Conservation (phyloP, 2,113 vertebrate species). For the Actenoides lindsayi region DNA sequence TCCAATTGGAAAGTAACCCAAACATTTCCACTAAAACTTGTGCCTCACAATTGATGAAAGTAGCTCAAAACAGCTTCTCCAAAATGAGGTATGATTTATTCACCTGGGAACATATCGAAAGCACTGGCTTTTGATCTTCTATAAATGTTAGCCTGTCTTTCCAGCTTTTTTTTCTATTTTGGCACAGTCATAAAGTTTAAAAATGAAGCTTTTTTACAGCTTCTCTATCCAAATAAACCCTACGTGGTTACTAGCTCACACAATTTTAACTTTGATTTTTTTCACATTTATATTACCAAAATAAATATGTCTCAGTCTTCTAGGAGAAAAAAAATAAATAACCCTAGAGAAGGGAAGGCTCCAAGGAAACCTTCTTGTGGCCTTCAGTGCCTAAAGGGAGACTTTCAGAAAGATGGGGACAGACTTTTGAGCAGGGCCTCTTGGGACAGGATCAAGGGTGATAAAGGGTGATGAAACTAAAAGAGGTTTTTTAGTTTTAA, state of each 20-base stretch:
- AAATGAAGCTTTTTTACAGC: not conserved
- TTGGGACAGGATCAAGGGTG: not conserved
- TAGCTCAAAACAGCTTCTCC: not conserved
- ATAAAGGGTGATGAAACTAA: no score
- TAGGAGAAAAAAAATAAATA: not conserved
- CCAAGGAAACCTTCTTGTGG: not conserved
- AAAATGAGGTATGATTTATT: not conserved
- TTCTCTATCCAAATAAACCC: not conserved
- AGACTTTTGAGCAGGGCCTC: not conserved
- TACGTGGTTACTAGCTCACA: rapidly evolving
- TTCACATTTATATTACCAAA: not conserved
- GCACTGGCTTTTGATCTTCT: not conserved
- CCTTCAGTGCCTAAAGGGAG: not conserved
- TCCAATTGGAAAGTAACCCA: not conserved
- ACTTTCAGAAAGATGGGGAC: not conserved
- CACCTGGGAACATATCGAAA: not conserved
- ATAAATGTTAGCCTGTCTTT: not conserved
- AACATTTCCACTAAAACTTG: not conserved
- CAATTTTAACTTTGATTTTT: not conserved
- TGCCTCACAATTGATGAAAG: not conserved
- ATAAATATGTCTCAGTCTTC: not conserved
- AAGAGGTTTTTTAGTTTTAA: not conserved
- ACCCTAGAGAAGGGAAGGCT: not conserved
- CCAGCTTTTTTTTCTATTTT: not conserved
- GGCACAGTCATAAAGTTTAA: not conserved